These are phyloP conservation scores for Belonocnema kinseyi DNA, from an alignment of 1,140 invertebrate genomes.

Conservation along the genomic window DNA sequence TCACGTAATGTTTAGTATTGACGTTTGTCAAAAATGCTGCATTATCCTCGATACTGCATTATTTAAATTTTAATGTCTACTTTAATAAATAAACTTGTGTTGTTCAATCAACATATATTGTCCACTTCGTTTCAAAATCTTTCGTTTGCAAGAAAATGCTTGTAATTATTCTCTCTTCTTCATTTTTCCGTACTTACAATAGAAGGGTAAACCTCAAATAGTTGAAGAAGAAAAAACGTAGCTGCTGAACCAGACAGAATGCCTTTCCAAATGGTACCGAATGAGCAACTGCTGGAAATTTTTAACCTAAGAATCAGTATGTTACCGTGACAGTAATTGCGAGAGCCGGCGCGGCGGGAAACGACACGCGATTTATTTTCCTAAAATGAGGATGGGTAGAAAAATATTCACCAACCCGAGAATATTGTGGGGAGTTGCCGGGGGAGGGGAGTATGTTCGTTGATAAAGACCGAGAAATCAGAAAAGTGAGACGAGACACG, in stretches of 20 bases:
- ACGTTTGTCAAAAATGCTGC: no score
- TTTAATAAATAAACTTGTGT: no score
- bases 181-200: neutral
- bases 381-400: slow-evolving; percentile 8
- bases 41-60: no score
- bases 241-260: neutral
- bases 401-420: neutral
- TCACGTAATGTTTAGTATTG: no score
- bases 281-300: slow-evolving; percentile 18
- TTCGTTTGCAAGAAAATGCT: no score
- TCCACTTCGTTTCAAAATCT: no score
- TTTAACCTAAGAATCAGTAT: slow-evolving; percentile 24
- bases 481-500: neutral
- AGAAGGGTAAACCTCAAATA: neutral
- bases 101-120: no score
- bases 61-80: no score
- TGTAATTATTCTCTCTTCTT: no score
- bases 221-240: neutral
- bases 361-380: slow-evolving; percentile 20
- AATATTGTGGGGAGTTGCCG: neutral
- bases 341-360: neutral
- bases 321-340: slow-evolving; percentile 41
- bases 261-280: neutral
- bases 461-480: slow-evolving; percentile 5
- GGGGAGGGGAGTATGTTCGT: neutral